Evolutionary conservation across 2,113 vertebrate species (phyloP), one percentile per base, ranked within the genome.

Genomic region (Craseonycteris thonglongyai): DNA sequence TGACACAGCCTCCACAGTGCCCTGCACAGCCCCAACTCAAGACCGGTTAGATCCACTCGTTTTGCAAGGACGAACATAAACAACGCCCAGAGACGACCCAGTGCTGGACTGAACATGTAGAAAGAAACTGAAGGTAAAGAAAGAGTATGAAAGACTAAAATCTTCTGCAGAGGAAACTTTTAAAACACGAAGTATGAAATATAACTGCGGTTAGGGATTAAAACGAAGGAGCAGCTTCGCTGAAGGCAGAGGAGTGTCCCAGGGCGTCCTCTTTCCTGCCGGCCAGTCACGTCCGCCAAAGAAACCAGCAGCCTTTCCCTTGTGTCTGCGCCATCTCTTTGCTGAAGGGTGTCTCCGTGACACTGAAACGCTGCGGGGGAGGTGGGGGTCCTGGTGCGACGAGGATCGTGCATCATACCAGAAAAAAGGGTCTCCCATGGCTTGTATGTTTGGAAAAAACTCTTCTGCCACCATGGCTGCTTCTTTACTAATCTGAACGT

Each of bases 231-330:
- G 87, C n/a, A 16, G 5, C 80, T 92, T 82, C 24, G 78, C 0
- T 13, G 35, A 91, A 94, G 69, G 47, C 33, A 63, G 21, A 88
- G 28, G 91, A 96, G 38, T 81, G 69, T 80, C 78, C 63, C 35
- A 94, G 76, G 95, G 58, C 47, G 66, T 92, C 98, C 89, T 93
- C 88, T 96, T 75, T 97, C 95, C 45, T 83, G 96, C 76, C 33
- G 49, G 97, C 88, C 4, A 1, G 83, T 88, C 95, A 92, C 76
- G 97, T 96, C 96, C 97, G 97, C 98, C 97, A 97, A 97, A 98
- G 97, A 97, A 98, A 97, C 96, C 58, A 56, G 97, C 93, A 96
- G 97, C 96, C 98, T 98, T 98, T 98, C 85, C 97, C 97, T 93
- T 61, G 10, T 0, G 75, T 96, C 79, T 95, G 95, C 0, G 45